These are phyloP conservation scores for Cassiopea xamachana DNA, from an alignment of 30 jellyfish, hydroid and myxozoan genomes.

Conservation along the genomic window DNA sequence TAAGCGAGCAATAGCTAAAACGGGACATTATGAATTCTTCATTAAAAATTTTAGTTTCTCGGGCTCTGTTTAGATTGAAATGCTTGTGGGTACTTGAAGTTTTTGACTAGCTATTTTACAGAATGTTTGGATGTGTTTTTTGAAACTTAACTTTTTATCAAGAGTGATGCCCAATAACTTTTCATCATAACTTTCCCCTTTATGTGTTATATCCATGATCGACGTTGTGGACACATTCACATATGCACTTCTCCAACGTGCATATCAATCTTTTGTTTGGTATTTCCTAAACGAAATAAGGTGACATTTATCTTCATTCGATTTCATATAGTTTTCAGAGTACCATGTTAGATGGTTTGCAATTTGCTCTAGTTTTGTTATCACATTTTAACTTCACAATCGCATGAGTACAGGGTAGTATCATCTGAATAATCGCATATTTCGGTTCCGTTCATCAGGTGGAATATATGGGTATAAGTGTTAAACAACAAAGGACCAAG, in stretches of 20 bases:
- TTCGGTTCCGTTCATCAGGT: background rate
- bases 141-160: background rate
- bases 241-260: background rate
- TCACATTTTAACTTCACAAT: background rate
- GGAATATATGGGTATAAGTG: background rate
- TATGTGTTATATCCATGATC: no score
- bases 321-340: background rate
- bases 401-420: background rate
- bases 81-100: background rate
- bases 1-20: background rate
- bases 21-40: background rate
- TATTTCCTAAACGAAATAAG: background rate
- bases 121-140: background rate
- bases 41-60: background rate
- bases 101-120: background rate
- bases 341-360: conserved; percentile 12
- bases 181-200: background rate
- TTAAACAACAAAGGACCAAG: conserved; percentile 13
- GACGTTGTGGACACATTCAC: no score
- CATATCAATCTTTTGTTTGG: background rate
- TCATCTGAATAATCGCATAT: background rate
- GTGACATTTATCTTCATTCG: background rate
- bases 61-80: background rate
- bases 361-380: background rate
- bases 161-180: background rate